These are phyloP conservation scores for Pyrgilauda ruficollis DNA, from an alignment of 2,113 vertebrate species.

Conservation along the genomic window DNA sequence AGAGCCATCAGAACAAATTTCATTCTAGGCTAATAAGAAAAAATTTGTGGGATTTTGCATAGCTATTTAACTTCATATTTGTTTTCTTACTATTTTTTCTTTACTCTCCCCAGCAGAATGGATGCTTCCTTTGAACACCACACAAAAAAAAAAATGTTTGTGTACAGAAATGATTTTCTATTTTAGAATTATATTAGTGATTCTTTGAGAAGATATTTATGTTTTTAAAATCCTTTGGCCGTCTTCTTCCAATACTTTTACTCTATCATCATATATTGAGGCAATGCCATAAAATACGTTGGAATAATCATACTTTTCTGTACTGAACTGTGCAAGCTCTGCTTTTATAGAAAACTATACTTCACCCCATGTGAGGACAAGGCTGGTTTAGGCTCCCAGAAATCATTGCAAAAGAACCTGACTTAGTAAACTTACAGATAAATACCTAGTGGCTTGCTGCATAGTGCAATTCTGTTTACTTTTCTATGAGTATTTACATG, in stretches of 20 bases:
- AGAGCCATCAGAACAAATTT: neutral
- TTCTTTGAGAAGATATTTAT: neutral
- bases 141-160: neutral
- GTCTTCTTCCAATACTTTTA: neutral
- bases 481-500: neutral
- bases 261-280: neutral
- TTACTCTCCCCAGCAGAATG: neutral
- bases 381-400: neutral
- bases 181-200: neutral
- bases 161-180: neutral
- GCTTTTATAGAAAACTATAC: neutral
- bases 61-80: accelerated
- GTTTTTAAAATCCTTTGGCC: neutral
- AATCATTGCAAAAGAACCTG: neutral
- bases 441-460: neutral
- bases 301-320: neutral
- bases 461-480: neutral
- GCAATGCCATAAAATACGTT: neutral
- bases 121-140: neutral
- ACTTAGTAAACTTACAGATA: neutral
- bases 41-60: neutral
- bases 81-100: neutral
- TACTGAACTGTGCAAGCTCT: neutral
- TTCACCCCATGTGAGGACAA: neutral
- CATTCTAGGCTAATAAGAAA: neutral